Percentiles rank a stretch among this genome's conserved stretches.
These are phyloP conservation scores for Phocides pigmalion DNA, from an alignment of 1,140 invertebrate genomes.

Conservation along the genomic window DNA sequence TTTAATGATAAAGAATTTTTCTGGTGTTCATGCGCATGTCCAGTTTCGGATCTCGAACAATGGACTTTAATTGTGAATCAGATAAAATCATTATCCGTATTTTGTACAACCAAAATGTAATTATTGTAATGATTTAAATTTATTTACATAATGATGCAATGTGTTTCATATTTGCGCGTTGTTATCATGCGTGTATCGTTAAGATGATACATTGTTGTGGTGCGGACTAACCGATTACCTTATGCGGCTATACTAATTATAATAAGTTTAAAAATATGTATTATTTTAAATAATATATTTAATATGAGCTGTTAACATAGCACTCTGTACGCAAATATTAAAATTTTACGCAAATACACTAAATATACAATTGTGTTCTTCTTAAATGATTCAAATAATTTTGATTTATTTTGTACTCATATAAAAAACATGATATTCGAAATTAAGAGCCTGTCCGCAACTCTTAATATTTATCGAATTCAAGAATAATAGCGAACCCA, in stretches of 20 bases:
- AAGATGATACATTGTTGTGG: constrained; percentile 21
- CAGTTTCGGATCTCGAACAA: constrained; percentile 25
- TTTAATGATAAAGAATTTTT: constrained; percentile 20
- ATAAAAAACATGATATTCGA: too few species aligned
- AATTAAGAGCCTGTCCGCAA: too few species aligned
- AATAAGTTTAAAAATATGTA: not conserved
- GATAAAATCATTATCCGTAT: constrained; percentile 31
- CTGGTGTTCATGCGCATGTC: constrained; percentile 14
- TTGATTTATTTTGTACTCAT: too few species aligned
- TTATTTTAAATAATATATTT: not conserved
- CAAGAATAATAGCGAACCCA: too few species aligned
- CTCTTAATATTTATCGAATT: too few species aligned
- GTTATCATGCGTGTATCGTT: constrained; percentile 17
- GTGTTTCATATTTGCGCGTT: constrained; percentile 25
- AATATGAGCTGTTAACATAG: too few species aligned
- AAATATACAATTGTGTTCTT: too few species aligned
- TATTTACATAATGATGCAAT: constrained; percentile 31
- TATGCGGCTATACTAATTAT: constrained; percentile 20
- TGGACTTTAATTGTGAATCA: constrained; percentile 28
- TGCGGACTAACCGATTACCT: constrained; percentile 8
- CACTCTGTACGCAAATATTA: too few species aligned
- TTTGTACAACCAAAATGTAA: constrained; percentile 28
- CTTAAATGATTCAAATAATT: too few species aligned
- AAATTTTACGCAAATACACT: too few species aligned
- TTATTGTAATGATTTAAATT: constrained; percentile 34